phyloP scores from a whole-genome alignment of 1,140 invertebrate genomes.

The Drosophila setifemur region DNA sequence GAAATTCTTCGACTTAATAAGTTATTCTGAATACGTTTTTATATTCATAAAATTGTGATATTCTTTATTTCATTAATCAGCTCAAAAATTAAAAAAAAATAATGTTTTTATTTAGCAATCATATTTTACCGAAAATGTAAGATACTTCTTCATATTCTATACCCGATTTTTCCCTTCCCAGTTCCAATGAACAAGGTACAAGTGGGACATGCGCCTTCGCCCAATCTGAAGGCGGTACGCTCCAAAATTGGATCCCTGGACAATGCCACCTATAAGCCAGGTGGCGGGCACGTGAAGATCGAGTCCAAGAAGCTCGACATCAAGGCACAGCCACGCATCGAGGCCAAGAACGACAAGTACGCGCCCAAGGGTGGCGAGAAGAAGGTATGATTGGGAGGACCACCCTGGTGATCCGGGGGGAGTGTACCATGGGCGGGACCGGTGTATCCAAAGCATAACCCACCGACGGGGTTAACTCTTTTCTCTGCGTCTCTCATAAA shows the following conservation, averaged over 20 bases:
- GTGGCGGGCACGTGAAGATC: conserved; percentile 95
- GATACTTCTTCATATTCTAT: conserved; percentile 23
- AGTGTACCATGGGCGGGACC: not conserved
- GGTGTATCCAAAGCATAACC: conserved; percentile 8
- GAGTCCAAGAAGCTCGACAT: conserved; percentile 94
- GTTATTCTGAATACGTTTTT: too few species aligned
- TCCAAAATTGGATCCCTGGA: conserved; percentile 97
- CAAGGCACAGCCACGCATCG: conserved; percentile 91
- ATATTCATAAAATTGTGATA: too few species aligned
- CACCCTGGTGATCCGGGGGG: not conserved
- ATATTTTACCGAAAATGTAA: too few species aligned
- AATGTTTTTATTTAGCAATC: too few species aligned
- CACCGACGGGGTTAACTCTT: conserved; percentile 9
- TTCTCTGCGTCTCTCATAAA: conserved; percentile 12
- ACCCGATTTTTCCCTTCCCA: conserved; percentile 83
- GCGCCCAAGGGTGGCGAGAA: conserved; percentile 94
- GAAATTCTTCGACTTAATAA: too few species aligned
- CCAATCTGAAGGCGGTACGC: conserved; percentile 94
- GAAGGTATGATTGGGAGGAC: conserved; percentile 87
- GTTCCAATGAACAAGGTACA: conserved; percentile 96
- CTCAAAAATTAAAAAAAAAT: too few species aligned
- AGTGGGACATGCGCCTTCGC: conserved; percentile 94
- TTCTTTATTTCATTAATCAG: too few species aligned
- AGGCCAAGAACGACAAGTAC: conserved; percentile 96
- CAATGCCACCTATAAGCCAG: conserved; percentile 95